A percentile compares a stretch with the other conserved stretches of the same genome.
These are phyloP conservation scores for Oxyruncus cristatus DNA, from an alignment of 2,113 vertebrate species.

Conservation along the genomic window DNA sequence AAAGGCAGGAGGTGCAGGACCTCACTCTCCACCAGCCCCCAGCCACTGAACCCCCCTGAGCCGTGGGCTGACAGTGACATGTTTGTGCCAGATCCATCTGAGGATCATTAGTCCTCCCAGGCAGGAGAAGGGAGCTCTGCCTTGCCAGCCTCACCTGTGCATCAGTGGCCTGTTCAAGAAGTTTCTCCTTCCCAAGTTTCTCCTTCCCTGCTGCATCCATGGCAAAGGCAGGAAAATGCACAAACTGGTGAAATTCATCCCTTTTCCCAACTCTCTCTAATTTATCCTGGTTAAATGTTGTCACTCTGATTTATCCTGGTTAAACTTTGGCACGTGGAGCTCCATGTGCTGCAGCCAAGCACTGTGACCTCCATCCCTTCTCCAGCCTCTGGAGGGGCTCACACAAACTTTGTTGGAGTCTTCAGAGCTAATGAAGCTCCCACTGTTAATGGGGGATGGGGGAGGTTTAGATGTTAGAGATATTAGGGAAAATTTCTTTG, in stretches of 20 bases:
- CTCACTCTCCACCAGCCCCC: not conserved
- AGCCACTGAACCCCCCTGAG: not conserved
- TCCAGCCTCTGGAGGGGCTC: not conserved
- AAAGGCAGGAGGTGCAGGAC: not conserved
- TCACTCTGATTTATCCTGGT: not conserved
- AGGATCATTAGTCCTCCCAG: not conserved
- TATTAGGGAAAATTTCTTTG: not conserved
- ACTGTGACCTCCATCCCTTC: not conserved
- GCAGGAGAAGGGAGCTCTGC: not conserved
- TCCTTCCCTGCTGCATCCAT: not conserved
- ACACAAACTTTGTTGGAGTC: not conserved
- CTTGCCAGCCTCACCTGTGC: not conserved
- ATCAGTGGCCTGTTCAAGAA: accelerated
- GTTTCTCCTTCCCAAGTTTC: not conserved
- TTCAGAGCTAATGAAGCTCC: not conserved
- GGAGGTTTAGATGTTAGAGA: not conserved
- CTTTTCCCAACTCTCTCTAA: accelerated
- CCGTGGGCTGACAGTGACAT: accelerated
- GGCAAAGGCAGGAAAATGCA: not conserved
- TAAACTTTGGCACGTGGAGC: not conserved
- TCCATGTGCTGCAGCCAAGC: not conserved
- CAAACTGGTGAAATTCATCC: not conserved
- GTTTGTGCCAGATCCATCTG: not conserved
- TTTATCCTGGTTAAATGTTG: not conserved
- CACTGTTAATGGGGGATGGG: accelerated